These are phyloP conservation scores for Ammodytes marinus DNA, from an alignment of 2,113 vertebrate species.

Conservation along the genomic window DNA sequence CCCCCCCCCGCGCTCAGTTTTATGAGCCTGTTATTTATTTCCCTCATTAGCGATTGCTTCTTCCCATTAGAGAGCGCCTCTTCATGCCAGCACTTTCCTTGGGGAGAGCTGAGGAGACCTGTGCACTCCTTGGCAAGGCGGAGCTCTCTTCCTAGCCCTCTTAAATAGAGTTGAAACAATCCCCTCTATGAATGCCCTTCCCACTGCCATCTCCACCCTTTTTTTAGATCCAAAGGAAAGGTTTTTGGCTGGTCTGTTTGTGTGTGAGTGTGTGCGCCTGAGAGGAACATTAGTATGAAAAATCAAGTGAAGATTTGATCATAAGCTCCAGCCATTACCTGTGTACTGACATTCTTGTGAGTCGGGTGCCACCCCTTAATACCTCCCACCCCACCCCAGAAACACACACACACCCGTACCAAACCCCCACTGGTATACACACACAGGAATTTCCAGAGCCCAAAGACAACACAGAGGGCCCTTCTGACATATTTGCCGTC, in stretches of 20 bases:
- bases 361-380: slow-evolving; percentile 51
- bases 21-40: slow-evolving; percentile 69
- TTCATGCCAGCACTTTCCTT: slow-evolving; percentile 68
- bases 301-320: slow-evolving; percentile 74
- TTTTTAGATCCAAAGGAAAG: slow-evolving; percentile 57
- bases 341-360: slow-evolving; percentile 72
- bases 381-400: background rate
- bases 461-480: slow-evolving; percentile 75
- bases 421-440: slow-evolving; percentile 52
- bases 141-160: slow-evolving; percentile 58
- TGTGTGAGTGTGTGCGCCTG: slow-evolving; percentile 21
- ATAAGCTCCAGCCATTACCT: slow-evolving; percentile 76
- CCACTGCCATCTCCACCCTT: slow-evolving; percentile 30
- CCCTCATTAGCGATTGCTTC: slow-evolving; percentile 78
- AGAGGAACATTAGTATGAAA: slow-evolving; percentile 67
- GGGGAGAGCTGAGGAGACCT: slow-evolving; percentile 55
- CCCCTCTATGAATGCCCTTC: slow-evolving; percentile 31
- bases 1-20: slow-evolving; percentile 34
- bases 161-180: slow-evolving; percentile 71
- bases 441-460: slow-evolving; percentile 74
- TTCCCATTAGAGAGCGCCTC: slow-evolving; percentile 70
- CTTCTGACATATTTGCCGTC: slow-evolving; percentile 79
- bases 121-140: slow-evolving; percentile 66
- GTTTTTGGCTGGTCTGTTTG: slow-evolving; percentile 25
- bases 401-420: slow-evolving; percentile 24